These are phyloP conservation scores for Ectropis crepuscularia DNA, from an alignment of 2,888 invertebrate species.

Conservation along the genomic window DNA sequence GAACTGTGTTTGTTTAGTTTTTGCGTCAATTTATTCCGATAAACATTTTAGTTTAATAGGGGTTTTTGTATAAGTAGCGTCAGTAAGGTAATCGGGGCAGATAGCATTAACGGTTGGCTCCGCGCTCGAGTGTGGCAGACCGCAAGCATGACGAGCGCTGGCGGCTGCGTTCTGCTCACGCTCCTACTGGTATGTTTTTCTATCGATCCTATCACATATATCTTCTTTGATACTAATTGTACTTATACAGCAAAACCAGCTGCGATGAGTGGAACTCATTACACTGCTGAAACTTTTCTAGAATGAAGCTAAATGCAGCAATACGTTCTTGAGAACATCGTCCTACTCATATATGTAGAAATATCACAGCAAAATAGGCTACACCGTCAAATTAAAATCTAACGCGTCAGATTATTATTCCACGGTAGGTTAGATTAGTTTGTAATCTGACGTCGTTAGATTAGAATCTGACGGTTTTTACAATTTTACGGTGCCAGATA, in stretches of 20 bases:
- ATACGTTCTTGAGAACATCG: too few species aligned
- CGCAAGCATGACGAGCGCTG: slow-evolving; percentile 83
- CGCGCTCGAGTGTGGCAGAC: slow-evolving; percentile 83
- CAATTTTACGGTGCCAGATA: too few species aligned
- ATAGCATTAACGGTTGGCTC: slow-evolving; percentile 83
- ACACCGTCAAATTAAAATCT: too few species aligned
- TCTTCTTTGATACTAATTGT: slow-evolving; percentile 5
- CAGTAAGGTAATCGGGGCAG: slow-evolving; percentile 83
- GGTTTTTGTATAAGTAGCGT: slow-evolving; percentile 66
- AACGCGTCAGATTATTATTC: too few species aligned
- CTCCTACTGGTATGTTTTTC: slow-evolving; percentile 72
- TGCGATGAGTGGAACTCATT: too few species aligned
- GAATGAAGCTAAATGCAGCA: too few species aligned
- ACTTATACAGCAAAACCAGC: background rate
- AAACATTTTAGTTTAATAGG: slow-evolving; percentile 37
- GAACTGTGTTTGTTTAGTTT: slow-evolving; percentile 46
- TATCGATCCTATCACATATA: slow-evolving; percentile 20
- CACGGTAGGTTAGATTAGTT: too few species aligned
- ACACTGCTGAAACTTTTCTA: too few species aligned
- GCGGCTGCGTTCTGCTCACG: slow-evolving; percentile 74
- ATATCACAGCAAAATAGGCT: too few species aligned
- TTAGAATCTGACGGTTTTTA: too few species aligned
- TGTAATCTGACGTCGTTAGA: too few species aligned
- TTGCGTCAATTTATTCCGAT: slow-evolving; percentile 35
- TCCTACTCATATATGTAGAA: too few species aligned